These are phyloP conservation scores for Ceratothoa steindachneri DNA, from an alignment of 2,888 invertebrate genomes.

Conservation along the genomic window DNA sequence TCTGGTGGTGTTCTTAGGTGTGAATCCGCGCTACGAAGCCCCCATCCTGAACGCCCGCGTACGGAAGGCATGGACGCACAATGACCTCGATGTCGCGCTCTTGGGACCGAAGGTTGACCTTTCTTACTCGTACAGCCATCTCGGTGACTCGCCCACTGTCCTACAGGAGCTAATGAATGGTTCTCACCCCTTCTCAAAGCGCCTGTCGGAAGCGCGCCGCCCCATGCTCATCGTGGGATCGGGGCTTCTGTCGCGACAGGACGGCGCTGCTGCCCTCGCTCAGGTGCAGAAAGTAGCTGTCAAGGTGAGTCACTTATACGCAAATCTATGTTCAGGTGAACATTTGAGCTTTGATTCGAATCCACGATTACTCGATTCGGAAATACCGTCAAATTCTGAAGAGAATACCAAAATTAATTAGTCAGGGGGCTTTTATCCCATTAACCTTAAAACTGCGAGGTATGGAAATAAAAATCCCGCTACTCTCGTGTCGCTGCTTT, in stretches of 20 bases:
- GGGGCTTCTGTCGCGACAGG: conserved; percentile 70
- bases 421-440: too few species aligned
- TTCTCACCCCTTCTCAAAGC: conserved; percentile 65
- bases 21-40: conserved; percentile 95
- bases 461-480: too few species aligned
- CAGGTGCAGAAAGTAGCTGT: conserved; percentile 69
- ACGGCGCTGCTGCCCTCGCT: conserved; percentile 72
- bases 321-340: not conserved
- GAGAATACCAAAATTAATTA: not conserved
- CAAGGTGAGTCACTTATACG: conserved; percentile 46
- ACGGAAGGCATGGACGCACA: conserved; percentile 91
- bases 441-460: too few species aligned
- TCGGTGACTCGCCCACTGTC: conserved; percentile 73
- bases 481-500: too few species aligned
- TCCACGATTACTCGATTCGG: not conserved
- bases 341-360: too few species aligned
- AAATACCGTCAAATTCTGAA: not conserved
- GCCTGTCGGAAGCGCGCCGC: conserved; percentile 70
- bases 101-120: conserved; percentile 89
- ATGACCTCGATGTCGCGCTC: conserved; percentile 76
- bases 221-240: conserved; percentile 90
- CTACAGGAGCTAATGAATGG: conserved; percentile 72
- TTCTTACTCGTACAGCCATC: conserved; percentile 84
- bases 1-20: conserved; percentile 84
- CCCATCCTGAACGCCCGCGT: conserved; percentile 92